Base-by-base conservation (phyloP, 2,797 vertebrate genomes). In the Rhinogobio ventralis region DNA sequence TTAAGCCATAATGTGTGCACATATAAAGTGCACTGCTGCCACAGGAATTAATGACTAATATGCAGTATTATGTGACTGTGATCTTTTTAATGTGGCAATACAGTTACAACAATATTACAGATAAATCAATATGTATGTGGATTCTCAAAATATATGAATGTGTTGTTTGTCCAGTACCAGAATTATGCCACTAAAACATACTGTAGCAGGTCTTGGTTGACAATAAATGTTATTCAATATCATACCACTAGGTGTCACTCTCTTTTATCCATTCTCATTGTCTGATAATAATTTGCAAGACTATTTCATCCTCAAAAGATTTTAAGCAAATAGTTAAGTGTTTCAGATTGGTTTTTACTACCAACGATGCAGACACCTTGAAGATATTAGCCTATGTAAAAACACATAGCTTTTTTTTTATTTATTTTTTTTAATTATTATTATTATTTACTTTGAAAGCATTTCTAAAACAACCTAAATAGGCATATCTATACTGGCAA, bases 1-100 rank as follows among this genome's bases (percentile, higher is more conserved):
- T 87, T 86, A 84, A 88, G 73, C 85, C 87, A 86, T 84, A 88
- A 87, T 87, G 75, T 90, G 74, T 86, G 69, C 82, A 85, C 60
- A 75, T 81, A 73, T 87, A 69, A 85, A 87, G 80, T 89, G 76
- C 86, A 78, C 80, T 74, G 45, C 25, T 57, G 68, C 73, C 66
- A 53, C 49, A 39, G 8, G n/a, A 81, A 46, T 68, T 33, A 67
- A 25, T 64, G 25, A 81, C 46, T 60, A 42, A 51, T 17, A 64
- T 78, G 57, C 66, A 85, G 79, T 83, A 76, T 89, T 86, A 75
- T 74, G 19, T 73, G 49, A 79, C 23, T 51, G 17, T 45, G 17
- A 23, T 83, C 8, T 73, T 73, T 85, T 66, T 74, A 75, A 46
- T 79, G 64, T 79, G 66, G 30, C 49, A 62, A 67, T 87, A 71